Percentiles rank a stretch among this genome's conserved stretches.
Conservation (phyloP, 2,113 vertebrate species). For the Larimichthys crocea region DNA sequence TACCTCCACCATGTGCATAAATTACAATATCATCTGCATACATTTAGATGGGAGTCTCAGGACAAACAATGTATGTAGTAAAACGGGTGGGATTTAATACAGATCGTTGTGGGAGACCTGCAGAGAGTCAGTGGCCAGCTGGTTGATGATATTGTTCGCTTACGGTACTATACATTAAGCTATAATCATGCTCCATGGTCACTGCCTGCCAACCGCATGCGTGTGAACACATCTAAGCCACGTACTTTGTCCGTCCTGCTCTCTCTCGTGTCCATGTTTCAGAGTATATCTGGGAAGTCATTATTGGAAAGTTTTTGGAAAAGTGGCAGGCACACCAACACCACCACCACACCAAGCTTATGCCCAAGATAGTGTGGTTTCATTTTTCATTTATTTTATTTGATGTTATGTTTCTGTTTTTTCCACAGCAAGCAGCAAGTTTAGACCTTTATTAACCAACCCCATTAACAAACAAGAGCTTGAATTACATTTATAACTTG, state of each 20-base stretch:
- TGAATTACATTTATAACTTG: constrained; percentile 7
- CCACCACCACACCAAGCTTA: too few species aligned
- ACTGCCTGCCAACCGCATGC: not conserved
- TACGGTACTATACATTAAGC: not conserved
- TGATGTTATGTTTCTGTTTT: not conserved
- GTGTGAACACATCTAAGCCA: not conserved
- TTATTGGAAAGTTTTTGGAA: too few species aligned
- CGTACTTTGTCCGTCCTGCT: not conserved
- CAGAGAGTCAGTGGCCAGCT: not conserved
- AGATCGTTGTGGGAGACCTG: not conserved
- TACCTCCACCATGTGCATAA: constrained; percentile 3
- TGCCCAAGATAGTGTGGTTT: not conserved
- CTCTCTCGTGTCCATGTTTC: not conserved
- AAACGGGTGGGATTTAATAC: not conserved
- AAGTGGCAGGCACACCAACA: too few species aligned
- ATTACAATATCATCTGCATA: constrained; percentile 27
- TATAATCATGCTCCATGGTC: not conserved
- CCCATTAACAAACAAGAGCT: not conserved
- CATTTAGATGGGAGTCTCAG: not conserved
- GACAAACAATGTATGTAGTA: not conserved
- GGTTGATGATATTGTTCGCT: not conserved
- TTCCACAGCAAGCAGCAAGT: not conserved
- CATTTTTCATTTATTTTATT: too few species aligned
- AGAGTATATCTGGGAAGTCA: too few species aligned
- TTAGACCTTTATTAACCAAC: not conserved